These are phyloP conservation scores for Sitta carolinensis DNA, from an alignment of 2,797 vertebrate genomes.

Conservation along the genomic window DNA sequence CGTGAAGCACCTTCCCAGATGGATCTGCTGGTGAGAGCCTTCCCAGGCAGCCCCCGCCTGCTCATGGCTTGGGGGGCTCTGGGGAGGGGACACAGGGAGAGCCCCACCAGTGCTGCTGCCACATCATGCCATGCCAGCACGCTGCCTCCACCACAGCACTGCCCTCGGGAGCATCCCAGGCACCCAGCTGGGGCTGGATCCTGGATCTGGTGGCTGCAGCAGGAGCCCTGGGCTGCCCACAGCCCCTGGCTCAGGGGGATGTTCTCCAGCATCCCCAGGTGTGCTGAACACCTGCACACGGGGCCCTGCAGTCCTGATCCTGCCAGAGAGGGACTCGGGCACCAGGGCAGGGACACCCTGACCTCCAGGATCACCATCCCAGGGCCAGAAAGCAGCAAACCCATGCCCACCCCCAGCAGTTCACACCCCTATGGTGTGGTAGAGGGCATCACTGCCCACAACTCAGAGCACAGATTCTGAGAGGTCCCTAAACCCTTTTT, in stretches of 20 bases:
- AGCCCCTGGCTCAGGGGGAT: background rate
- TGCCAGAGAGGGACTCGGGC: rapidly evolving
- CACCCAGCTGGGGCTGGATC: background rate
- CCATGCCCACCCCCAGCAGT: background rate
- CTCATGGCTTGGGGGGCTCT: background rate
- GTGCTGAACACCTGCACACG: rapidly evolving
- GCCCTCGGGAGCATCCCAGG: background rate
- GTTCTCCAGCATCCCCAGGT: background rate
- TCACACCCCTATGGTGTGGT: rapidly evolving
- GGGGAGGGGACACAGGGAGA: background rate
- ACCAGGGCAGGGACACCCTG: background rate
- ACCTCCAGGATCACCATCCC: background rate
- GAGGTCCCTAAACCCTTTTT: background rate
- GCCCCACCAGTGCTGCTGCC: background rate
- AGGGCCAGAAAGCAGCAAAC: background rate
- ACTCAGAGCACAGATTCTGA: background rate
- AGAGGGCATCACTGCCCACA: background rate
- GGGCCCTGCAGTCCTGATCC: background rate
- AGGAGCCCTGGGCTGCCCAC: background rate
- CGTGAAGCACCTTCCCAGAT: background rate
- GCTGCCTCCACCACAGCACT: background rate
- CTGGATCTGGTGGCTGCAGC: background rate
- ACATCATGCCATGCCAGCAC: rapidly evolving
- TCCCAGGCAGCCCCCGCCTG: background rate
- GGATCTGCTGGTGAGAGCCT: background rate